Base-by-base conservation (phyloP, 2,888 invertebrate genomes). In the Hedya salicella region DNA sequence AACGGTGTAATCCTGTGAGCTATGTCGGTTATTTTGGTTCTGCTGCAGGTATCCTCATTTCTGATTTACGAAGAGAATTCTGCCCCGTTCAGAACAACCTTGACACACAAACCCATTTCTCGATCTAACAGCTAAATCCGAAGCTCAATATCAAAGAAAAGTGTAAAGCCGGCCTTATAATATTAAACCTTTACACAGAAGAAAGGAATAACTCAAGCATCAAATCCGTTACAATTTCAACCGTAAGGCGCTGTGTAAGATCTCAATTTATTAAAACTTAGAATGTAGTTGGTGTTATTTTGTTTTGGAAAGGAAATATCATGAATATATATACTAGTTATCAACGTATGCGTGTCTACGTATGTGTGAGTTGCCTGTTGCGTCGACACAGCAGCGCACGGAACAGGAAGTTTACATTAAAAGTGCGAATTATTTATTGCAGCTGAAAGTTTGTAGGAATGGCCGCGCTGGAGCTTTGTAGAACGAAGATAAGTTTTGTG, bases 321-420 rank as follows among this genome's bases (percentile, higher is more conserved):
- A 16, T 14, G 17, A 52, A 49, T 48, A 49, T 30, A 30, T 49
- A 25, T 19, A n/a, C 11, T 44, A 44, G 19, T 16, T 11, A 3
- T 14, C 11, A 3, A 0, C 2, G 62, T 52, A 21, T 36, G 44
- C 19, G 62, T 61, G n/a, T 16, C 1, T 11, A 4, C 13, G 11
- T 44, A 1, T 46, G 19, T 11, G 19, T 36, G 57, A 57, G 63
- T 64, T 19, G 57, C 57, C 64, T 64, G 64, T 64, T 64, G 64
- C 57, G 42, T 50, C 42, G 5, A 13, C 21, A 50, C 9, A 64
- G 42, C 9, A 64, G 42, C 30, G 57, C 4, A 42, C 42, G 9
- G 9, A 36, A 48, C 40, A 50, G 50, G 30, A 40, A 42, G 21
- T 16, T 19, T 17, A 39, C 52, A 57, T 30, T 39, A 36, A n/a